phyloP scores from a whole-genome alignment of 2,113 vertebrate species.

The Dolichallabes microphthalmus region DNA sequence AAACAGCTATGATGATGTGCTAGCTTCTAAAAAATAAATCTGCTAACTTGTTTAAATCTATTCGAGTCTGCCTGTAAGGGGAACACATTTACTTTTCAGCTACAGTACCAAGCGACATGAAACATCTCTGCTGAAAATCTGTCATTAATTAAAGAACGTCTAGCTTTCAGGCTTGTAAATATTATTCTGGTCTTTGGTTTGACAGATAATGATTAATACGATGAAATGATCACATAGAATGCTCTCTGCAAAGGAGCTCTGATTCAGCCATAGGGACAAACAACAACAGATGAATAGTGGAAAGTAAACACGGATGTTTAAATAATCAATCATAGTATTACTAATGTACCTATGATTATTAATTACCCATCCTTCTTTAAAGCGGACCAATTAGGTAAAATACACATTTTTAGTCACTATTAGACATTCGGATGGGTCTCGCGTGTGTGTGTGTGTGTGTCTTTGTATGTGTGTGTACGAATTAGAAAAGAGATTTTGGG shows the following conservation, averaged over 20 bases:
- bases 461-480: too few relatives aligned
- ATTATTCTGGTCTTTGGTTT: not conserved
- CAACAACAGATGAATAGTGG: not conserved
- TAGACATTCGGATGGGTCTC: too few relatives aligned
- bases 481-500: too few relatives aligned
- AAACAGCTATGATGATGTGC: not conserved
- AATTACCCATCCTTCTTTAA: not conserved
- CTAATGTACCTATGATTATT: not conserved
- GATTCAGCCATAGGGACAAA: not conserved
- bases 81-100: not conserved
- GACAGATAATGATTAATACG: too few relatives aligned
- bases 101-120: not conserved
- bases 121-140: not conserved
- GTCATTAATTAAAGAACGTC: not conserved
- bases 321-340: not conserved
- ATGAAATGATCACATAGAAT: too few relatives aligned
- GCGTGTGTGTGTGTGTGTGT: too few relatives aligned
- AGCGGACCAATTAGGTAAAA: too few relatives aligned
- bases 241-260: not conserved
- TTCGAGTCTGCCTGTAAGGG: not conserved
- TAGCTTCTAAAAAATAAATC: constrained; percentile 6
- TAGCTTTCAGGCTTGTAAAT: not conserved
- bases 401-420: too few relatives aligned
- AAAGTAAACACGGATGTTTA: not conserved
- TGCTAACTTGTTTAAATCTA: not conserved